Conservation (phyloP, 2,113 vertebrate species). For the Amphiprion percula region DNA sequence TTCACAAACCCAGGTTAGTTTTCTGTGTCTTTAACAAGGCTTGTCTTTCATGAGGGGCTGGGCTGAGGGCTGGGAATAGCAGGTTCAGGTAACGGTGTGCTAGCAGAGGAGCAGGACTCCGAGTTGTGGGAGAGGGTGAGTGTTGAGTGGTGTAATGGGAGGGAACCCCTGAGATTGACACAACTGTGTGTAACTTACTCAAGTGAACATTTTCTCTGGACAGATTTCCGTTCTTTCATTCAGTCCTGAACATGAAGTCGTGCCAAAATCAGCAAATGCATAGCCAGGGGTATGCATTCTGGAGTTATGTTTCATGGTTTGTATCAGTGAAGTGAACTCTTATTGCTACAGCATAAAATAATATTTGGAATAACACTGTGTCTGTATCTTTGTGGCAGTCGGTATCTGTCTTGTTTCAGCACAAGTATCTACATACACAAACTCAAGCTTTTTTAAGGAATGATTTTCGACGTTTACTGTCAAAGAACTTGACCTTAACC, state of each 20-base stretch:
- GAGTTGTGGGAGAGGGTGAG: slow-evolving; percentile 27
- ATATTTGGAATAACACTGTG: no score
- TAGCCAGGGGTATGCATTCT: background rate
- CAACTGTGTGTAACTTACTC: background rate
- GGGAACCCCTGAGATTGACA: slow-evolving; percentile 35
- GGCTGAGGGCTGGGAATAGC: slow-evolving; percentile 57
- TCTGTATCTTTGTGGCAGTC: no score
- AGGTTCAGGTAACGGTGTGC: slow-evolving; percentile 68
- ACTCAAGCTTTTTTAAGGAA: background rate
- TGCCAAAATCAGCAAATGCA: slow-evolving; percentile 31
- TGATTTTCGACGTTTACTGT: background rate
- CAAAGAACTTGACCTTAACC: background rate
- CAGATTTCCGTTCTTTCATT: background rate
- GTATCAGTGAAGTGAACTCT: background rate
- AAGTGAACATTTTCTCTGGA: background rate
- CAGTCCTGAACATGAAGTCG: background rate
- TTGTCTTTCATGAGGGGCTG: slow-evolving; percentile 57
- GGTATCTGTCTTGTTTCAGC: no score
- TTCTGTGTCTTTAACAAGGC: slow-evolving; percentile 57
- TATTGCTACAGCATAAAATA: background rate
- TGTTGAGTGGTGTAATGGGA: slow-evolving; percentile 52
- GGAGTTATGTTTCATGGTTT: background rate
- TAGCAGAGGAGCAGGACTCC: slow-evolving; percentile 20
- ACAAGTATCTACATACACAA: background rate
- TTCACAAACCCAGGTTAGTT: slow-evolving; percentile 56